Evolutionary conservation across 1,140 invertebrate species (phyloP), one percentile per base, ranked within the genome.

Genomic region (Heliconius congener): DNA sequence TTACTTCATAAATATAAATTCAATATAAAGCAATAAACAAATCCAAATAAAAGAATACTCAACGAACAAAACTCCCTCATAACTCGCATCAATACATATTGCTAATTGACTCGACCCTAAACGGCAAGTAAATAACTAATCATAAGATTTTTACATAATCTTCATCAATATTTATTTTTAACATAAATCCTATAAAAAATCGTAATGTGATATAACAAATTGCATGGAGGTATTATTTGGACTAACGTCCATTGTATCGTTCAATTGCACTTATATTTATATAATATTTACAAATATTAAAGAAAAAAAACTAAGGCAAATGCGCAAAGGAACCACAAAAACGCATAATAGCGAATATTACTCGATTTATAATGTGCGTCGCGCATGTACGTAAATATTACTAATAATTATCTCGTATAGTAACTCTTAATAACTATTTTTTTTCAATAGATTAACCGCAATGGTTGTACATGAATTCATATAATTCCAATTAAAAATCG

Each of bases 241-340:
- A 74, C 39, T 23, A 57, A 73, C 71, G 19, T 34, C 34, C n/a
- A 60, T 55, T 74, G 39, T 70, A 71, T 77, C 57, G 50, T 80
- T 52, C 66, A 39, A 82, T 82, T 82, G 81, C 81, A 82, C 79
- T 81, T 78, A 81, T 19, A 34, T 27, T 27, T 66, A 78, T 27
- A 74, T 71, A 42, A 78, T 39, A 81, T 78, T 81, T 81, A 81
- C 80, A 81, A 66, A 23, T 27, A 66, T 57, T 71, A 71, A 76
- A 19, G 30, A 76, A 76, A 4, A 72, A 76, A 80, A 78, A 78
- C 72, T 82, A 82, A 82, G 79, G 76, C 81, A 82, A 82, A 82
- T 82, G 81, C 81, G 76, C 76, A 73, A 80, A 82, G 81, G 81
- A 82, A 82, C 81, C 78, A 82, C 76, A 77, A 78, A 77, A 66